These are phyloP conservation scores for Cartodere bifasciata DNA, from an alignment of 2,888 invertebrate genomes.

Conservation along the genomic window DNA sequence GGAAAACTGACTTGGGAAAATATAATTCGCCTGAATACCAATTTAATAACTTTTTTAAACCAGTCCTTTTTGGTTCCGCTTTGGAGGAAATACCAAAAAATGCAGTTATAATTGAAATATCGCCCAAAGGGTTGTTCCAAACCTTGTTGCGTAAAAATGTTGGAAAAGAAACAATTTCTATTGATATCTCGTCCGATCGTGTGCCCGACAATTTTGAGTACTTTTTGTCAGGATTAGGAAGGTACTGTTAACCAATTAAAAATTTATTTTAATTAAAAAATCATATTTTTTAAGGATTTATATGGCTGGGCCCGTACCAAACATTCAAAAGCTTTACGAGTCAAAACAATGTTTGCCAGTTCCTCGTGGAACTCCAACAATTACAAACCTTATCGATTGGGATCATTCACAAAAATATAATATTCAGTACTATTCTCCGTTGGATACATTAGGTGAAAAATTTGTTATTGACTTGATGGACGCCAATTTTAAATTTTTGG, in stretches of 20 bases:
- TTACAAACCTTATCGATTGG: conserved; percentile 74
- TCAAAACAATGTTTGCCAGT: conserved; percentile 58
- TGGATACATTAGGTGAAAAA: conserved; percentile 60
- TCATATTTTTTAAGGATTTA: conserved; percentile 52
- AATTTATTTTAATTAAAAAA: too few species aligned
- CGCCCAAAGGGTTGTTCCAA: conserved; percentile 74
- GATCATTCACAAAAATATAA: conserved; percentile 71
- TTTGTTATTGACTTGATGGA: conserved; percentile 55
- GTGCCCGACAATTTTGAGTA: conserved; percentile 47
- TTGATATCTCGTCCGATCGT: conserved; percentile 55
- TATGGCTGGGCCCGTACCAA: conserved; percentile 60
- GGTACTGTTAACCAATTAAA: conserved; percentile 15
- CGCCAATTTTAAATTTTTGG: conserved; percentile 13
- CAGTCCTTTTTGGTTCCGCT: conserved; percentile 60
- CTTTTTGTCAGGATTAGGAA: conserved; percentile 25
- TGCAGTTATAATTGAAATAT: conserved; percentile 72
- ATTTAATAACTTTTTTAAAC: conserved; percentile 67
- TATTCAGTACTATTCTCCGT: conserved; percentile 51
- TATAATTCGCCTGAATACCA: conserved; percentile 73
- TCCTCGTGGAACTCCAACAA: conserved; percentile 71
- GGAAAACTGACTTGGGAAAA: conserved; percentile 53
- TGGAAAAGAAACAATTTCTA: conserved; percentile 46
- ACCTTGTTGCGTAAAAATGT: conserved; percentile 66
- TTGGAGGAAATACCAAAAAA: conserved; percentile 63
- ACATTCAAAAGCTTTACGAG: conserved; percentile 67